phyloP scores from a whole-genome alignment of 2,888 invertebrate genomes.

The Aleiodes alternator region DNA sequence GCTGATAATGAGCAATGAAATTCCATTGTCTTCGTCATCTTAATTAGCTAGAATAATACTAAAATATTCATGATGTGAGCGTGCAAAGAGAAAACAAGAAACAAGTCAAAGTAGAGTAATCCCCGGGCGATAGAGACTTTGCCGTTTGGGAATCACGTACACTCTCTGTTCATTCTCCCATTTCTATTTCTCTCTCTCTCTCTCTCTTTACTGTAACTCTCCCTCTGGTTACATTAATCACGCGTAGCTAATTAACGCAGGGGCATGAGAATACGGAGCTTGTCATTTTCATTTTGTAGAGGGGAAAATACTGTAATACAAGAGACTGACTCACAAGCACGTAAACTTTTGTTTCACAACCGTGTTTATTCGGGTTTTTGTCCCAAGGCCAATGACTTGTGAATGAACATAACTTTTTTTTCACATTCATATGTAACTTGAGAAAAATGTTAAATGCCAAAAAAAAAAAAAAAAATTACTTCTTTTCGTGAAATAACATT shows the following conservation, averaged over 20 bases:
- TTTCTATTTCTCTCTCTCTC: not conserved
- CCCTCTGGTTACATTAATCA: constrained; percentile 45
- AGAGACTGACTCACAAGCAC: constrained; percentile 19
- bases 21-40: not conserved
- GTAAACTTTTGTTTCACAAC: constrained; percentile 13
- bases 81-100: constrained; percentile 26
- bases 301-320: constrained; percentile 35
- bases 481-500: not conserved
- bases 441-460: not conserved
- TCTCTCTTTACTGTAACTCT: constrained; percentile 16
- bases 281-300: constrained; percentile 26
- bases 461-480: not conserved
- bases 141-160: constrained; percentile 39
- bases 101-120: constrained; percentile 22
- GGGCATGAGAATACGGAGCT: constrained; percentile 27
- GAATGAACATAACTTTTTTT: not conserved
- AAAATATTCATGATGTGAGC: not conserved
- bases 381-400: constrained; percentile 31
- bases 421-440: not conserved
- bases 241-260: constrained; percentile 43
- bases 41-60: not conserved
- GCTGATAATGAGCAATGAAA: not conserved
- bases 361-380: constrained; percentile 27
- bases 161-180: not conserved
- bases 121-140: constrained; percentile 20